Conservation (phyloP, 1,140 invertebrate species). For the Zaprionus ghesquierei region DNA sequence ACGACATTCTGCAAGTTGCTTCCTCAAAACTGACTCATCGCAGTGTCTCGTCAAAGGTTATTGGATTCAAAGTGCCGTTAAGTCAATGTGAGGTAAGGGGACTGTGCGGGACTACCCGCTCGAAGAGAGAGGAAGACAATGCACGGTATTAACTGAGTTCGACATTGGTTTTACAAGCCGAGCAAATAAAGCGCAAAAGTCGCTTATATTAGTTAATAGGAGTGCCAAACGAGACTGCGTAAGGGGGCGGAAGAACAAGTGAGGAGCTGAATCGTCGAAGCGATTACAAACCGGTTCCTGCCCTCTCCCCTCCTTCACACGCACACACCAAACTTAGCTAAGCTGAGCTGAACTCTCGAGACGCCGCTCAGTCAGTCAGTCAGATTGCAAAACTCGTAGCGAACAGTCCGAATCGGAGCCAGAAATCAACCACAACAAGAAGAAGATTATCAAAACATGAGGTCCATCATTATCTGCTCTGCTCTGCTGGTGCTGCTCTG, state of each 20-base stretch:
- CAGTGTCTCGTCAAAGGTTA: not conserved
- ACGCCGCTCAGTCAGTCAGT: conserved; percentile 1
- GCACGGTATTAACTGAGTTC: not conserved
- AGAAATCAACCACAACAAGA: not conserved
- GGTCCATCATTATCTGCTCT: conserved; percentile 35
- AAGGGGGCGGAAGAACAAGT: not conserved
- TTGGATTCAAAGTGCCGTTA: not conserved
- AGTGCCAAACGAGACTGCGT: not conserved
- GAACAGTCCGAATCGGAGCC: conserved; percentile 11
- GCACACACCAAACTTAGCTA: not conserved
- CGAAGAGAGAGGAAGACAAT: not conserved
- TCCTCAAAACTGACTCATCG: not conserved
- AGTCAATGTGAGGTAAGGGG: no score
- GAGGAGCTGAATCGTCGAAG: not conserved
- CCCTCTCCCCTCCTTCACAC: no score
- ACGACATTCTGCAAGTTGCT: not conserved
- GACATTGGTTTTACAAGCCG: not conserved
- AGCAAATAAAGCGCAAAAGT: not conserved
- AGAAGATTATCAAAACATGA: conserved; percentile 38
- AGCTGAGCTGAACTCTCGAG: not conserved
- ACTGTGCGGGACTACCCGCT: not conserved
- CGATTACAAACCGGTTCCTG: conserved; percentile 26
- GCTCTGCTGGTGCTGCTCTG: conserved; percentile 40
- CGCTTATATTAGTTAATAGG: conserved; percentile 10
- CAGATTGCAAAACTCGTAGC: conserved; percentile 5